Conservation (phyloP, 2,113 vertebrate species). For the Puma concolor region DNA sequence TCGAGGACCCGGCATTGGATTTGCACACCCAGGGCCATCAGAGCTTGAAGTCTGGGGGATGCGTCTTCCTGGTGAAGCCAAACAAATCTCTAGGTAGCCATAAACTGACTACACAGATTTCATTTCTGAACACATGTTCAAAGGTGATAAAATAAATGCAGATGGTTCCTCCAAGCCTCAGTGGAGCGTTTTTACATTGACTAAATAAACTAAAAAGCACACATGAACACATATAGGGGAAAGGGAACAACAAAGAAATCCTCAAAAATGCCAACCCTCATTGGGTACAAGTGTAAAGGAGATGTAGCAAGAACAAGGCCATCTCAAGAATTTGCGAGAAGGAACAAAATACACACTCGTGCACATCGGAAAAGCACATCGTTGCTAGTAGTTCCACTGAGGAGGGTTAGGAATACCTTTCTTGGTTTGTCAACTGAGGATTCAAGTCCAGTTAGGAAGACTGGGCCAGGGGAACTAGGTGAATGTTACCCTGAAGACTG, state of each 20-base stretch:
- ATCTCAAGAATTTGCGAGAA: not conserved
- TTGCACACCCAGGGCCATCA: not conserved
- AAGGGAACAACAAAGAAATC: not conserved
- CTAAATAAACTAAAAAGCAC: constrained; percentile 74
- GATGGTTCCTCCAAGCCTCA: constrained; percentile 81
- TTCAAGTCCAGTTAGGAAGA: not conserved
- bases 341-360: too few species aligned
- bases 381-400: not conserved
- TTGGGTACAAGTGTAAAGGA: constrained; percentile 27
- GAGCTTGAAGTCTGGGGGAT: not conserved
- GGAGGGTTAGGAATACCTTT: not conserved
- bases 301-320: not conserved
- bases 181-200: constrained; percentile 71
- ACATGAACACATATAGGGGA: not conserved
- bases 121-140: constrained; percentile 83
- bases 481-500: not conserved
- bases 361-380: not conserved
- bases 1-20: fast-evolving
- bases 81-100: constrained; percentile 79
- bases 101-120: constrained; percentile 79
- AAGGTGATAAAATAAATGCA: constrained; percentile 84
- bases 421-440: not conserved
- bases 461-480: not conserved
- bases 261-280: not conserved
- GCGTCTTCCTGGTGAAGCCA: constrained; percentile 78